Base-by-base conservation (phyloP, 2,797 vertebrate species). In the Pogoniulus pusillus region DNA sequence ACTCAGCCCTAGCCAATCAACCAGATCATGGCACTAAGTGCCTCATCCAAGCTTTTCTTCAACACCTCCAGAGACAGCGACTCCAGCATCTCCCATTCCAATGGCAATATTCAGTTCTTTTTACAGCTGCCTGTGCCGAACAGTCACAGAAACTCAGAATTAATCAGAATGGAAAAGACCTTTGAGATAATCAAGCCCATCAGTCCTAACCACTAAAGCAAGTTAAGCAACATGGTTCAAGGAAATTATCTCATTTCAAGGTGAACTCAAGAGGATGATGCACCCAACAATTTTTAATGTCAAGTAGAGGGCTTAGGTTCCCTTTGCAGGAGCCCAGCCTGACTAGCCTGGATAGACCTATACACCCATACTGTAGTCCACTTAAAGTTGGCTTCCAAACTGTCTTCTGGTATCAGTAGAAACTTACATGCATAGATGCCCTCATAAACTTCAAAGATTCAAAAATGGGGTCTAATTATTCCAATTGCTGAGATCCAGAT, bases 391-490 rank as follows among this genome's bases (percentile, higher is more conserved):
- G 55, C 20, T 41, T 92, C 58, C 59, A 34, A 58, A 3, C 6
- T 20, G 29, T 45, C 43, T 49, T 43, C 6, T 51, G n/a, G 18
- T 74, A 83, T 32, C 71, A 55, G 29, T 43, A 66, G 35, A 73
- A 76, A 74, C 10, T 35, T 55, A 5, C 1, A 66, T 30, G 35
- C 47, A 73, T 34, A 66, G 87, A 76, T 41, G 26, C 4, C 23
- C 13, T 71, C 24, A 15, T 13, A 35, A 70, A 51, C 37, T 58
- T 92, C 53, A 69, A 60, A 87, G 39, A 76, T 62, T 49, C 57
- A 68, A 73, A 91, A 93, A 60, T 30, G 26, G 45, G 29, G 24
- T 47, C 51, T 93, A 65, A 77, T 72, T 69, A 12, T 69, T 82
- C 5, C 10, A 90, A 62, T 17, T 7, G 3, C 84, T 62, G 69